Percentiles rank a stretch among this genome's conserved stretches.
These are phyloP conservation scores for Desmophyllum pertusum DNA, from an alignment of 92 coral and sea anemone species.

Conservation along the genomic window DNA sequence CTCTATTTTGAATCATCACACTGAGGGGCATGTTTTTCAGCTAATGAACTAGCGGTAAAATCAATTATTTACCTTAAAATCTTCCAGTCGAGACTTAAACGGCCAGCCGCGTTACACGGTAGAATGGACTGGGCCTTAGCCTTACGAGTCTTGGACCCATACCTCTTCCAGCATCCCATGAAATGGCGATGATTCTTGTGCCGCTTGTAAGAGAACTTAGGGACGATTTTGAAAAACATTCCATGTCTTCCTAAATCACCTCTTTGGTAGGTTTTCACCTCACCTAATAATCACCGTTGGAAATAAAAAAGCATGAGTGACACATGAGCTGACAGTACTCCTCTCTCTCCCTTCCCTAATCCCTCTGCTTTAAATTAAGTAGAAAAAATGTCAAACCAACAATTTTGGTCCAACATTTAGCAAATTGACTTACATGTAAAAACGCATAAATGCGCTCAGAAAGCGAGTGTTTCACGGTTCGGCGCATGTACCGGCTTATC, in stretches of 20 bases:
- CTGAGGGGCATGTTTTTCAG: background rate
- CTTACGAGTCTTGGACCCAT: slow-evolving; percentile 73
- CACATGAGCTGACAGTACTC: background rate
- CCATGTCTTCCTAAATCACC: slow-evolving; percentile 95
- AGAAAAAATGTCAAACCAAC: no score
- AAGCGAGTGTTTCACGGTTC: no score
- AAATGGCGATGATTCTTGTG: slow-evolving; percentile 65
- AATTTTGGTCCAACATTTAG: no score
- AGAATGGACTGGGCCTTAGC: slow-evolving; percentile 89
- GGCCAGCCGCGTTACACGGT: slow-evolving; percentile 96
- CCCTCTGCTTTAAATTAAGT: background rate
- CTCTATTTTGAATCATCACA: background rate
- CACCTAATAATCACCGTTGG: slow-evolving; percentile 53
- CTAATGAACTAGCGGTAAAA: background rate
- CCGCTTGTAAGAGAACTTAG: slow-evolving; percentile 83
- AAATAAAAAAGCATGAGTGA: background rate
- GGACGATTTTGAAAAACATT: slow-evolving; percentile 88
- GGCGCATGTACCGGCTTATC: no score
- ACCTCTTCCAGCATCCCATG: slow-evolving; percentile 91
- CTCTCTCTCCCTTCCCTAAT: background rate
- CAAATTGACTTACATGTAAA: no score
- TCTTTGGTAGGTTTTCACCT: slow-evolving; percentile 90
- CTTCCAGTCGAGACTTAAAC: slow-evolving; percentile 78
- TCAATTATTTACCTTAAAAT: slow-evolving; percentile 74
- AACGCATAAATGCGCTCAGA: no score